A percentile compares a stretch with the other conserved stretches of the same genome.
phyloP scores from a whole-genome alignment of 2,888 invertebrate genomes.

The Polylopha cassiicola region DNA sequence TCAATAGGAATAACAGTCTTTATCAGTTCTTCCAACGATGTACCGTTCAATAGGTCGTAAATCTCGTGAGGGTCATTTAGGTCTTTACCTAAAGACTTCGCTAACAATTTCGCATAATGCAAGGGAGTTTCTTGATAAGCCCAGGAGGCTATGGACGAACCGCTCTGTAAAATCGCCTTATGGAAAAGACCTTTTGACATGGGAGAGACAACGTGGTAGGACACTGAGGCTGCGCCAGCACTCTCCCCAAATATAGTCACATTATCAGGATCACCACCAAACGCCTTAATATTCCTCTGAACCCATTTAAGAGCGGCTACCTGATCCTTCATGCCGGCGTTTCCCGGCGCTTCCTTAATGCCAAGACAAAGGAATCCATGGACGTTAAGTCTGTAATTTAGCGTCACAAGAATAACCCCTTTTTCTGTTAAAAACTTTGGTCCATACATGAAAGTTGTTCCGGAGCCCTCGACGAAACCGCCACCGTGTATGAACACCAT shows the following conservation, averaged over 20 bases:
- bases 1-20: constrained; percentile 14
- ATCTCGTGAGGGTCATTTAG: constrained; percentile 21
- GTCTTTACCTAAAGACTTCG: constrained; percentile 42
- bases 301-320: constrained; percentile 59
- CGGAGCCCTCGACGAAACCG: constrained; percentile 54
- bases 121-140: constrained; percentile 51
- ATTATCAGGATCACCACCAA: constrained; percentile 56
- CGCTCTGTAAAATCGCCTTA: constrained; percentile 60
- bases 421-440: constrained; percentile 52
- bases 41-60: constrained; percentile 21
- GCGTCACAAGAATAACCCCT: constrained; percentile 52
- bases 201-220: constrained; percentile 53
- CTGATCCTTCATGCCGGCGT: constrained; percentile 59
- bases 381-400: constrained; percentile 61
- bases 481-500: constrained; percentile 68
- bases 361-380: constrained; percentile 56
- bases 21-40: constrained; percentile 16
- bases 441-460: constrained; percentile 44
- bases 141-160: constrained; percentile 55
- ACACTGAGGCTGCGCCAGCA: constrained; percentile 56
- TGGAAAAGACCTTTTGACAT: constrained; percentile 62
- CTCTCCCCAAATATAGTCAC: constrained; percentile 64
- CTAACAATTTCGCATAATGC: constrained; percentile 48
- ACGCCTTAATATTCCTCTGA: constrained; percentile 45
- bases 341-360: constrained; percentile 59